Evolutionary conservation across 2,797 vertebrate species (phyloP), one percentile per base, ranked within the genome.

Genomic region (Hylomyscus alleni): DNA sequence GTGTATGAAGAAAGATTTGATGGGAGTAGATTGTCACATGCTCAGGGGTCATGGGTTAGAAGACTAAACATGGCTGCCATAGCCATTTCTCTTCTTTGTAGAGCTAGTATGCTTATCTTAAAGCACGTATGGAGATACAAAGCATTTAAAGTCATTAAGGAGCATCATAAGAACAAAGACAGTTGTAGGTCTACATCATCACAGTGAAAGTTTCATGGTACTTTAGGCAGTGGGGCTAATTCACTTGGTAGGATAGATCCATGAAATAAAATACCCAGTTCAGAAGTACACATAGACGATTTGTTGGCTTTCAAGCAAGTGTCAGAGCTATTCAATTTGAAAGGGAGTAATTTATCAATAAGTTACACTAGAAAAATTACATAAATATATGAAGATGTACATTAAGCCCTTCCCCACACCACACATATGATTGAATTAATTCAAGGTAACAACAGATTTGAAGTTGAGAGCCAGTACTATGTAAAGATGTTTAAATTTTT

Each of bases 371-470:
- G 34, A 72, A 93, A 58, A 81, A 85, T 44, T 82, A 13, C 6
- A 24, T 54, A 86, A 78, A 82, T 26, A 72, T 52, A 9, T 47
- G 1, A 73, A 77, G 85, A 80, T 84, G 4, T 8, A 73, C n/a
- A 29, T 34, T 13, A 58, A 94, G 5, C 1, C 12, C 6, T 91
- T 72, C 40, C 37, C 89, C 29, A 69, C 9, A 76, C 6, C 20
- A 87, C 3, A 52, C 8, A 91, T 15, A 56, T 77, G 90, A 80
- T 89, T 72, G 93, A 92, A 72, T 91, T 76, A 95, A 78, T 80
- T 91, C 29, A 67, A 81, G 52, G 90, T 89, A 0, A 80, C 50
- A 17, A 86, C 9, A 93, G 44, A 80, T n/a, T 0, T n/a, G 91
- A 90, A 75, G 34, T 3, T 24, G 82, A 86, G 26, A 69, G 15